Evolutionary conservation across 2,113 vertebrate species (phyloP).

Genomic region (Zosterops borbonicus): DNA sequence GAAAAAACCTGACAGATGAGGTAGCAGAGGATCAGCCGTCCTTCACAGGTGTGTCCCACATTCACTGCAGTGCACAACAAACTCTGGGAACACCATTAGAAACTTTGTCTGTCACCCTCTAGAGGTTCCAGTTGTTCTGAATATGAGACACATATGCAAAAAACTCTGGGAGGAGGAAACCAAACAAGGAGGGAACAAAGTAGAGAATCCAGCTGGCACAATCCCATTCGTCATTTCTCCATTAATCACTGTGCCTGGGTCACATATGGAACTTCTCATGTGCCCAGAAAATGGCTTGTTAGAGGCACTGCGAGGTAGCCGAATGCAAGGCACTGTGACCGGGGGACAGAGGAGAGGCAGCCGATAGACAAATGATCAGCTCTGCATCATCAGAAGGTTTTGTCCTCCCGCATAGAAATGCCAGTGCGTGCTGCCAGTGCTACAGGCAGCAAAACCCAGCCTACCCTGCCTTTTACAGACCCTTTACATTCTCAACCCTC

Average conservation of each 20-base stretch:
- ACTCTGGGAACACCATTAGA: background rate
- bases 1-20: background rate
- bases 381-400: background rate
- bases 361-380: accelerated
- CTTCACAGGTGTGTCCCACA: background rate
- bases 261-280: background rate
- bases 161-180: background rate
- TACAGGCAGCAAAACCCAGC: accelerated
- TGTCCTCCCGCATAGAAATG: background rate
- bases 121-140: background rate
- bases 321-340: background rate
- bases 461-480: background rate
- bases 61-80: background rate
- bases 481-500: background rate
- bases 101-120: background rate
- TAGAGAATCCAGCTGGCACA: background rate
- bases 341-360: background rate
- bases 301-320: no score
- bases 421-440: background rate
- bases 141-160: background rate
- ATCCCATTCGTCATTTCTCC: background rate
- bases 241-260: background rate
- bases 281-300: background rate
- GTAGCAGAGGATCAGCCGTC: background rate
- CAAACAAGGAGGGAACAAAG: background rate